Evolutionary conservation across 2,113 vertebrate species (phyloP).

Genomic region (Myrmecobius fasciatus): DNA sequence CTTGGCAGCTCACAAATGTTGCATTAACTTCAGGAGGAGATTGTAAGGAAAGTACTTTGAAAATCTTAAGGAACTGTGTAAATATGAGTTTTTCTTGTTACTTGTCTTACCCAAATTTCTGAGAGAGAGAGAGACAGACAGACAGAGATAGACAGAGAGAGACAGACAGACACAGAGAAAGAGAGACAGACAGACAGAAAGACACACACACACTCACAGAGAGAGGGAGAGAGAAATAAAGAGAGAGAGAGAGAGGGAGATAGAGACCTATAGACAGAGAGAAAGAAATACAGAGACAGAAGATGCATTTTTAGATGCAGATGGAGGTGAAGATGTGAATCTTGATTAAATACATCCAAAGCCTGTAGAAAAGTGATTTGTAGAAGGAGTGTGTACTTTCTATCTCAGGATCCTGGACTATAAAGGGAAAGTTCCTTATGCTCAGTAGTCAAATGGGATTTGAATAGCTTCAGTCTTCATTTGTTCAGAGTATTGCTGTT

Average conservation of each 20-base stretch:
- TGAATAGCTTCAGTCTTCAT: not conserved
- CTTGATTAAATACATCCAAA: not conserved
- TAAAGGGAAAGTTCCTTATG: not conserved
- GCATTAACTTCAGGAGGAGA: not conserved
- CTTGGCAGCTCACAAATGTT: not conserved
- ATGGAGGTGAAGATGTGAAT: not conserved
- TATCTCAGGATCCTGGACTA: not conserved
- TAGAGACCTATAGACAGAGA: too few species aligned
- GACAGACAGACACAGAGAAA: too few species aligned
- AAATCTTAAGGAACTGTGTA: not conserved
- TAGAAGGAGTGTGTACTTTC: not conserved
- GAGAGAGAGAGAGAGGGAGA: too few species aligned
- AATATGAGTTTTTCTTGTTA: not conserved
- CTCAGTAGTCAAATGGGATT: not conserved
- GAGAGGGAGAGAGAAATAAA: too few species aligned
- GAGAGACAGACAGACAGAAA: too few species aligned
- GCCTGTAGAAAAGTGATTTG: not conserved
- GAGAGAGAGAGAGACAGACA: too few species aligned
- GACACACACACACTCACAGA: too few species aligned
- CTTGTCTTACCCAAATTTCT: not conserved
- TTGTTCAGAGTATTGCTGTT: not conserved
- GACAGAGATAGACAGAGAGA: too few species aligned
- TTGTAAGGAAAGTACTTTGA: not conserved
- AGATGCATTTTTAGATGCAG: not conserved
- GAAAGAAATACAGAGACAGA: too few species aligned